Percentiles rank a stretch among this genome's conserved stretches.
Conservation (phyloP, 2,888 invertebrate genomes). For the Mesorhabditis belari region DNA sequence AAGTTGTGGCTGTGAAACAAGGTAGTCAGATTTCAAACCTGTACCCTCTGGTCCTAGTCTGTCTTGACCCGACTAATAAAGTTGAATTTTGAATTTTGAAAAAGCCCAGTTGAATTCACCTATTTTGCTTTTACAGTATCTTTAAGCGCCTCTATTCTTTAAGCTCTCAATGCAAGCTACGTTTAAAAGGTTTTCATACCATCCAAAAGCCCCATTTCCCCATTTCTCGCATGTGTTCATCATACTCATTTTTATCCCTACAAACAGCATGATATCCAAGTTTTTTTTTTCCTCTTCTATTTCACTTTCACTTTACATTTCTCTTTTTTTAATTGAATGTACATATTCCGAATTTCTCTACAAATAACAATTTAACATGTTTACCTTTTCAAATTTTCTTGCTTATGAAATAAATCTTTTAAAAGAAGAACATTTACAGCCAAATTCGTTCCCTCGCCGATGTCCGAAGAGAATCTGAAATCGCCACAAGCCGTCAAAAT, state of each 20-base stretch:
- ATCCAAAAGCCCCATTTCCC: no score
- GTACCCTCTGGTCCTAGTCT: no score
- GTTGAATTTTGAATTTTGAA: no score
- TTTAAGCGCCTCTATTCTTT: no score
- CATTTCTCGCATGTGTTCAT: neutral
- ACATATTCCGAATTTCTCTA: neutral
- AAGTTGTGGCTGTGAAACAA: no score
- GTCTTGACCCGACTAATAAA: no score
- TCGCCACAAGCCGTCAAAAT: slow-evolving; percentile 41
- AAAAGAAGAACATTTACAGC: slow-evolving; percentile 20
- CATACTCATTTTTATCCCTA: neutral
- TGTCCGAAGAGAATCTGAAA: slow-evolving; percentile 42
- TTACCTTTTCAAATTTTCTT: neutral
- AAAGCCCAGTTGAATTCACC: no score
- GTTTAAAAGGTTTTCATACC: no score
- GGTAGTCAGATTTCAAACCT: no score
- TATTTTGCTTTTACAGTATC: no score
- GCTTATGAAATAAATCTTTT: neutral
- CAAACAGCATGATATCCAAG: neutral
- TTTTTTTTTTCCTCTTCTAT: neutral
- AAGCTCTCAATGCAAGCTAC: no score
- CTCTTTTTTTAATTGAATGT: neutral
- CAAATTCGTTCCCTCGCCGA: slow-evolving; percentile 50
- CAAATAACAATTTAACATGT: neutral
- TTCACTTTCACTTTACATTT: neutral